Conservation (phyloP, 2,113 vertebrate species). For the Thymallus thymallus region DNA sequence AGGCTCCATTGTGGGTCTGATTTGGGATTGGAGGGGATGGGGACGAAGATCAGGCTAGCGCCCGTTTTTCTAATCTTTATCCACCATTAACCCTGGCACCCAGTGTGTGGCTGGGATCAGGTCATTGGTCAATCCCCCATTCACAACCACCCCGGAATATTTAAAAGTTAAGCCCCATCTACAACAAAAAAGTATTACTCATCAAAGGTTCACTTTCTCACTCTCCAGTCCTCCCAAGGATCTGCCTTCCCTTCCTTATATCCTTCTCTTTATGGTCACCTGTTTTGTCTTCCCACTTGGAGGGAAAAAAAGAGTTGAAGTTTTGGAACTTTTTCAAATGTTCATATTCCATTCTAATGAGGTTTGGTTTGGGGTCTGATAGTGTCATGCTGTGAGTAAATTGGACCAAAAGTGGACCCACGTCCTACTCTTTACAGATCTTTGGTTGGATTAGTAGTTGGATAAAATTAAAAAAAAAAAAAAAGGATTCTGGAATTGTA, state of each 20-base stretch:
- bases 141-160: constrained; percentile 74
- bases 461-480: too few relatives aligned
- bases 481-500: constrained; percentile 19
- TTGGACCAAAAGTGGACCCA: constrained; percentile 45
- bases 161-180: constrained; percentile 77
- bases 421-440: constrained; percentile 33
- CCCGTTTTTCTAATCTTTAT: constrained; percentile 75
- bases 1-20: constrained; percentile 70
- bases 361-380: constrained; percentile 54
- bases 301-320: constrained; percentile 36
- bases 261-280: constrained; percentile 32
- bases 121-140: constrained; percentile 80
- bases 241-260: constrained; percentile 36
- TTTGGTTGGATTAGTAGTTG: constrained; percentile 40
- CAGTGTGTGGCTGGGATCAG: constrained; percentile 76
- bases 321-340: constrained; percentile 62
- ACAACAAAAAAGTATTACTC: constrained; percentile 73
- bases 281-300: constrained; percentile 62
- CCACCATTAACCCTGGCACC: constrained; percentile 78
- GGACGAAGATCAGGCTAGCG: constrained; percentile 54
- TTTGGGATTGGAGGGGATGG: constrained; percentile 70
- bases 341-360: constrained; percentile 62
- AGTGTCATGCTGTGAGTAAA: constrained; percentile 58
- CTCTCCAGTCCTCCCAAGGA: constrained; percentile 43
- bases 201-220: constrained; percentile 69